Conservation (phyloP, 2,888 invertebrate genomes). For the Drosophila flavopinicola region DNA sequence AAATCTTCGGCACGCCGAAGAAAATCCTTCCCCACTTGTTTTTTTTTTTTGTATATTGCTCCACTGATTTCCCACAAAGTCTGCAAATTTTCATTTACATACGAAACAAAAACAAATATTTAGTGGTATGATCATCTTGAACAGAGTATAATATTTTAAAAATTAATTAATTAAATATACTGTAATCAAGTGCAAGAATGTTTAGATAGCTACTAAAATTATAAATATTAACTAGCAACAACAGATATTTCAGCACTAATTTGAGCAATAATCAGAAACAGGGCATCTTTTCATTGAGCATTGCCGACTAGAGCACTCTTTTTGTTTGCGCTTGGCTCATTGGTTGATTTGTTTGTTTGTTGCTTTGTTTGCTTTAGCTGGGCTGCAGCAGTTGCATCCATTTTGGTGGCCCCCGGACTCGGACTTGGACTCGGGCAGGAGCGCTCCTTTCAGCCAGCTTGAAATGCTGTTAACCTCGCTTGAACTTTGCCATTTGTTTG, state of each 20-base stretch:
- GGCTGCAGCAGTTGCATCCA: slow-evolving; percentile 63
- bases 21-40: too few relatives aligned
- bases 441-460: slow-evolving; percentile 56
- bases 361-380: slow-evolving; percentile 58
- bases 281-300: slow-evolving; percentile 1
- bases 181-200: too few relatives aligned
- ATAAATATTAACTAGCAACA: too few relatives aligned
- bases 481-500: slow-evolving; percentile 81
- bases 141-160: too few relatives aligned
- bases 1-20: too few relatives aligned
- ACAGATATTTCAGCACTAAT: background rate
- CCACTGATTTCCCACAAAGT: too few relatives aligned
- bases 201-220: too few relatives aligned
- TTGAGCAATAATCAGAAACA: background rate
- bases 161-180: too few relatives aligned
- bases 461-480: slow-evolving; percentile 80
- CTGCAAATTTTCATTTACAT: too few relatives aligned
- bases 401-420: slow-evolving; percentile 60
- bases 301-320: background rate
- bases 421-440: slow-evolving; percentile 40
- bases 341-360: slow-evolving; percentile 48
- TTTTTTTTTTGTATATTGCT: too few relatives aligned
- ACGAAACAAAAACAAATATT: too few relatives aligned
- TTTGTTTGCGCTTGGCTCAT: slow-evolving; percentile 24
- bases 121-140: too few relatives aligned